Conservation (phyloP, 2,888 invertebrate genomes). For the Cerastis rubricosa region DNA sequence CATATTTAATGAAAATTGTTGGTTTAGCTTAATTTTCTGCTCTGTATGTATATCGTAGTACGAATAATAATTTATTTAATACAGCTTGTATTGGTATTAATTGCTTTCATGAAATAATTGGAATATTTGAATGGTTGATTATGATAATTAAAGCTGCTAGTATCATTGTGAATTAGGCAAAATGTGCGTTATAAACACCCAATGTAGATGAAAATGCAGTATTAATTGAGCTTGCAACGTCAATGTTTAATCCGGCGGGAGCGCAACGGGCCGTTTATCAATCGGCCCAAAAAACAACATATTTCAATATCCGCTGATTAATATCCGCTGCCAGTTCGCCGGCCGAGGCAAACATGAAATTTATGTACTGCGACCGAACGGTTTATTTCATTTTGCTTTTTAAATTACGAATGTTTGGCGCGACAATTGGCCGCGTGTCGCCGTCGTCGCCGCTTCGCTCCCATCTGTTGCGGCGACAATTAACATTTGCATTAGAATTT, state of each 20-base stretch:
- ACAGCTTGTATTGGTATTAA: conserved; percentile 8
- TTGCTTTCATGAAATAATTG: conserved; percentile 7
- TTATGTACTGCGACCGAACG: conserved; percentile 90
- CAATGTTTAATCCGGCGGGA: conserved; percentile 88
- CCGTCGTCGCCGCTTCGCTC: conserved; percentile 75
- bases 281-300: conserved; percentile 90
- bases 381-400: conserved; percentile 90
- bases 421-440: conserved; percentile 84
- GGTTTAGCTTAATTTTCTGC: conserved; percentile 82
- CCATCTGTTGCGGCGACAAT: conserved; percentile 88
- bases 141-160: not conserved
- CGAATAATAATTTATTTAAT: conserved; percentile 47
- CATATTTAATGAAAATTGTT: conserved; percentile 88
- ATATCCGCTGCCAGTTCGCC: conserved; percentile 90
- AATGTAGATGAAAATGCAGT: conserved; percentile 71
- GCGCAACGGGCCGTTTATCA: conserved; percentile 88
- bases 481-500: conserved; percentile 86
- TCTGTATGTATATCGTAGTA: conserved; percentile 42
- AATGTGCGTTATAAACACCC: conserved; percentile 43
- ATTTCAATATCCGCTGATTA: conserved; percentile 91
- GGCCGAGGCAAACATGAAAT: conserved; percentile 89
- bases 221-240: conserved; percentile 86
- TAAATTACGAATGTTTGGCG: conserved; percentile 89
- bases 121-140: not conserved
- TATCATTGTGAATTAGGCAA: conserved; percentile 35